Evolutionary conservation across 2,797 vertebrate genomes (phyloP), one percentile per base, ranked within the genome.

Genomic region (Sarcophilus harrisii): DNA sequence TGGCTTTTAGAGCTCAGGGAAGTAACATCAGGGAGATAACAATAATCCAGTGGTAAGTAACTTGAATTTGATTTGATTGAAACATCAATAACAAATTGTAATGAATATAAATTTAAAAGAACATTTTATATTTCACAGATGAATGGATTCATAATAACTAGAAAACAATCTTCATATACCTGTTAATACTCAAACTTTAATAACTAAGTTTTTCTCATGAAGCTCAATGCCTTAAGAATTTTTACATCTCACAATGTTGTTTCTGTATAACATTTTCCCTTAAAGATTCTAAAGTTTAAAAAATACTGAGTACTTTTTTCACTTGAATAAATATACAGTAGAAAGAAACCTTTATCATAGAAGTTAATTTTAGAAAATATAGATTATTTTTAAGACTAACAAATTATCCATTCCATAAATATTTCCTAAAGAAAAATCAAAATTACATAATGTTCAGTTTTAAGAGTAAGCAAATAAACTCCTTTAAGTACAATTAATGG

Each of bases 21-120:
- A 99, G 98, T 98, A 98, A 98, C 97, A 98, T 96, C 98, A 98
- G 98, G 98, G 98, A 98, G 96, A 98, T 98, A 97, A 98, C 98
- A 97, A 97, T 98, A 98, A 98, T 96, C 96, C 97, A 98, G 98
- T 97, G 98, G 99, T 99, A 98, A 99, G 99, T 98, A 96, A 0
- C 0, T 91, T 97, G 94, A 94, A 96, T 96, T 97, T 97, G 27
- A 96, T 96, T 94, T 60, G 1, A 97, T 89, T 97, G 45, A 60
- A 96, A 91, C 11, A 96, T 87, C 93, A 27, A 55, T 27, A 81
- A 5, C 29, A 92, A 54, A 16, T 92, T 96, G 45, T 91, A 58
- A 73, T 92, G 27, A 87, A 49, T 87, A 45, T 87, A 45, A 87
- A 45, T 24, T 45, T 87, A 11, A 45, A 45, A 45, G n/a, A 28